A percentile compares a stretch with the other conserved stretches of the same genome.
Conservation (phyloP, 35 echinoderm and acorn worm genomes). For the Heliocidaris erythrogramma region DNA sequence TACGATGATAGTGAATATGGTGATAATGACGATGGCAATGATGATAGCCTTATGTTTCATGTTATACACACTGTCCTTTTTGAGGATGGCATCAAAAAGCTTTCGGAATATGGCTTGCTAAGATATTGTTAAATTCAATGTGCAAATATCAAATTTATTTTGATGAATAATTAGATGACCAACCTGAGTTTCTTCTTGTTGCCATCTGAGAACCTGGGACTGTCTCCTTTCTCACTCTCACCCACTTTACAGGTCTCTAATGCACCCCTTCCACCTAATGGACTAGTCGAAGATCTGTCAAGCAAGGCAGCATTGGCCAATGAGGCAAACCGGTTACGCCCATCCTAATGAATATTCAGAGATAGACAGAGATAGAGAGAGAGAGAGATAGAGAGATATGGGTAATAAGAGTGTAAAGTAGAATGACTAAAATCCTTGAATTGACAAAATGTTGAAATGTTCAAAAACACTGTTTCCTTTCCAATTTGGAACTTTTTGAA, state of each 20-base stretch:
- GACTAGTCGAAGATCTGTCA: neutral
- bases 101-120: too few relatives aligned
- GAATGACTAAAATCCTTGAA: too few relatives aligned
- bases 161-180: neutral
- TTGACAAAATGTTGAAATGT: too few relatives aligned
- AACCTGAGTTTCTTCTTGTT: conserved; percentile 32
- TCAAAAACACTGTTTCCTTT: too few relatives aligned
- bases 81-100: too few relatives aligned
- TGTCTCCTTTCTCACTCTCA: neutral
- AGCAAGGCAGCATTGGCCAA: conserved; percentile 36
- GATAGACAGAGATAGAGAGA: too few relatives aligned
- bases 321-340: conserved; percentile 42
- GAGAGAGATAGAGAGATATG: neutral
- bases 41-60: neutral
- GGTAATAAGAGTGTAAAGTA: neutral
- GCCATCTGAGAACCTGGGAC: neutral
- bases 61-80: too few relatives aligned
- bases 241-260: neutral
- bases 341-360: conserved; percentile 36
- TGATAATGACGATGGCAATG: neutral
- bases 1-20: neutral
- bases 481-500: too few relatives aligned
- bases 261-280: neutral
- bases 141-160: too few relatives aligned
- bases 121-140: too few relatives aligned